phyloP scores from a whole-genome alignment of 2,797 vertebrate species.

The Danio choprae region DNA sequence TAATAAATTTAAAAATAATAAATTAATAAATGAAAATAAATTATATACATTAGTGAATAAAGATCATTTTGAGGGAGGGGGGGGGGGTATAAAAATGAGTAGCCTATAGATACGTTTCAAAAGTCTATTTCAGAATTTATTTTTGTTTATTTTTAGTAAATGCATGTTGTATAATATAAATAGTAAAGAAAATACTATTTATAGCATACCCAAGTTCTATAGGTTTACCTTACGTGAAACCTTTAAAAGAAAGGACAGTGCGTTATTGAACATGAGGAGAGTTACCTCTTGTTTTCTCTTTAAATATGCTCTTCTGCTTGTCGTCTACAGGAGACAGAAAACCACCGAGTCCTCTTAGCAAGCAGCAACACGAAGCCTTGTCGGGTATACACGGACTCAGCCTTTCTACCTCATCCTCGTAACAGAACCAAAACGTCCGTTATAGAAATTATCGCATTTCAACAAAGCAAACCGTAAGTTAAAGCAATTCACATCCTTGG shows the following conservation, averaged over 20 bases:
- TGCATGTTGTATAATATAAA: not conserved
- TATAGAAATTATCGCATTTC: slow-evolving; percentile 73
- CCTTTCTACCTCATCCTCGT: slow-evolving; percentile 89
- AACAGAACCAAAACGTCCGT: slow-evolving; percentile 67
- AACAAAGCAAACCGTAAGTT: slow-evolving; percentile 79
- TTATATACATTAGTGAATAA: not conserved
- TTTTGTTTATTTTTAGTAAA: not conserved
- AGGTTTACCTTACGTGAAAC: not conserved
- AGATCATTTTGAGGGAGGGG: not conserved
- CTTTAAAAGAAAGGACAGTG: not conserved
- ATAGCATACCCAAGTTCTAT: not conserved
- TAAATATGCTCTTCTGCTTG: slow-evolving; percentile 63
- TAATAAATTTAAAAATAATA: no score
- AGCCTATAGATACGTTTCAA: no score
- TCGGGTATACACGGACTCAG: slow-evolving; percentile 86
- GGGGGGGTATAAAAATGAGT: not conserved
- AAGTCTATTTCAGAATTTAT: not conserved
- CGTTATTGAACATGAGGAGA: slow-evolving; percentile 7
- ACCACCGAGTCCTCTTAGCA: slow-evolving; percentile 82
- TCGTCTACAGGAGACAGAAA: slow-evolving; percentile 85
- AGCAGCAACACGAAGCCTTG: slow-evolving; percentile 84
- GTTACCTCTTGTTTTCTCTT: slow-evolving; percentile 45
- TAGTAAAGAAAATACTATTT: not conserved
- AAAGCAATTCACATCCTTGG: slow-evolving; percentile 63
- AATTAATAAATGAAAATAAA: not conserved